These are phyloP conservation scores for Corapipo altera DNA, from an alignment of 2,113 vertebrate species.

Conservation along the genomic window DNA sequence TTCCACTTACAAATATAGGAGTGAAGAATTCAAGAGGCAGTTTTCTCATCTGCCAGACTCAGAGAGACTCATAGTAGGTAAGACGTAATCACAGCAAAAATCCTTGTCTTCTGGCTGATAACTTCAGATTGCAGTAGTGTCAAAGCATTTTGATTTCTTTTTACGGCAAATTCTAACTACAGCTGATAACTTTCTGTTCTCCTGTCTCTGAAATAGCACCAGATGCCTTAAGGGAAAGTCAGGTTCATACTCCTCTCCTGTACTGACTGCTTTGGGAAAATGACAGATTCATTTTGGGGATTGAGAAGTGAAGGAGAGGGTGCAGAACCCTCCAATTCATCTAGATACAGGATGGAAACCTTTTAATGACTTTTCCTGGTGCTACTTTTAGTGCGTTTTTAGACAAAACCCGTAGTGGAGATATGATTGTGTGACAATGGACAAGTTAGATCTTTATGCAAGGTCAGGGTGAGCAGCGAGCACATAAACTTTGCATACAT, in stretches of 20 bases:
- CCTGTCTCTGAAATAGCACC: background rate
- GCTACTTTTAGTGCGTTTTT: background rate
- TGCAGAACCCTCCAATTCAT: background rate
- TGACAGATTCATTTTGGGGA: background rate
- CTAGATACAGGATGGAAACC: background rate
- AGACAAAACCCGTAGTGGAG: background rate
- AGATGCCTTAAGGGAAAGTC: background rate
- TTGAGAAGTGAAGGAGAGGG: background rate
- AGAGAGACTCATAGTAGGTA: constrained; percentile 88
- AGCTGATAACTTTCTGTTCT: background rate
- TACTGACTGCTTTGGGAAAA: background rate
- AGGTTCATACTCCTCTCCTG: background rate
- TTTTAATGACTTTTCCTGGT: background rate
- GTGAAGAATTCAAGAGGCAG: constrained; percentile 88
- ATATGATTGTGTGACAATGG: background rate
- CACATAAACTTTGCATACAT: background rate
- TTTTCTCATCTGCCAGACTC: constrained; percentile 88
- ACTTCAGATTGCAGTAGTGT: background rate
- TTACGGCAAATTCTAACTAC: background rate
- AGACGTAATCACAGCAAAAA: constrained; percentile 44
- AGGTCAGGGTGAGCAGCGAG: background rate
- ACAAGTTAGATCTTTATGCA: background rate
- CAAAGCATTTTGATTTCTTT: background rate
- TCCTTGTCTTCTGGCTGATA: background rate
- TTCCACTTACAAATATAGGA: constrained; percentile 86